Evolutionary conservation across 2,888 invertebrate genomes (phyloP).

Genomic region (Apotomis turbidana): DNA sequence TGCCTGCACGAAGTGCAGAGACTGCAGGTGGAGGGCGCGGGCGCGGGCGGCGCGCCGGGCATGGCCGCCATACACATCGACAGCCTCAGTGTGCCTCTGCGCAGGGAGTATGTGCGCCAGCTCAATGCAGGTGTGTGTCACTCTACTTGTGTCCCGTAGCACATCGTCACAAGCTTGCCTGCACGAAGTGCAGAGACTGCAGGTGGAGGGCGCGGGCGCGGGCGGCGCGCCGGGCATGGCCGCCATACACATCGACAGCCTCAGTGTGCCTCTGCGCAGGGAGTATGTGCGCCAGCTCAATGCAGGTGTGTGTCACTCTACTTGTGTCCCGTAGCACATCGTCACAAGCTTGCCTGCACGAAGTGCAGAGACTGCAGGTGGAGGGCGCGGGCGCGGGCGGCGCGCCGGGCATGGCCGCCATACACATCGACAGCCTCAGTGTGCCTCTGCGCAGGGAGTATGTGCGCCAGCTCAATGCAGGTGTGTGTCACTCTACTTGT

Average conservation of each 20-base stretch:
- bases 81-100: conserved; percentile 91
- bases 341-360: conserved; percentile 90
- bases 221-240: conserved; percentile 82
- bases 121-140: conserved; percentile 85
- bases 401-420: conserved; percentile 82
- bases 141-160: too few relatives aligned
- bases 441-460: conserved; percentile 94
- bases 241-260: conserved; percentile 89
- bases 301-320: conserved; percentile 77
- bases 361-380: conserved; percentile 93
- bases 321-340: too few relatives aligned
- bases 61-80: conserved; percentile 89
- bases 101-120: conserved; percentile 91
- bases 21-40: conserved; percentile 91
- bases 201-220: conserved; percentile 90
- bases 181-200: conserved; percentile 93
- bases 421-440: conserved; percentile 91
- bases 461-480: conserved; percentile 88
- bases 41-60: conserved; percentile 81
- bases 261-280: conserved; percentile 91
- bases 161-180: conserved; percentile 86
- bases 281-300: conserved; percentile 91
- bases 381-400: conserved; percentile 88
- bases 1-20: conserved; percentile 94
- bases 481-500: conserved; percentile 58